These are phyloP conservation scores for Cryptus viduatorius DNA, from an alignment of 2,888 invertebrate genomes.

Conservation along the genomic window DNA sequence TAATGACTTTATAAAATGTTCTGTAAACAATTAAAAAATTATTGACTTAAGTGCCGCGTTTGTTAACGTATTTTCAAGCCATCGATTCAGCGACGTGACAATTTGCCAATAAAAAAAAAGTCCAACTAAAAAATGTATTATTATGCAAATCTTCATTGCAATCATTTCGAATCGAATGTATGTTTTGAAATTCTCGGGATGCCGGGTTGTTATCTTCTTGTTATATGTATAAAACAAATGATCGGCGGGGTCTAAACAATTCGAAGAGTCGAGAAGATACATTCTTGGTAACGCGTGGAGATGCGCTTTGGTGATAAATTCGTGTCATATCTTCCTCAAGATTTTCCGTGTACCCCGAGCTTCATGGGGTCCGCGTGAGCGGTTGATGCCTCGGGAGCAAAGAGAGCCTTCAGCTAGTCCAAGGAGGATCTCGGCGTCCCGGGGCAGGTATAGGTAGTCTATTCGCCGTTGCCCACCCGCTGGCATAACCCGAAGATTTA, in stretches of 20 bases:
- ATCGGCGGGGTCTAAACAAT: not conserved
- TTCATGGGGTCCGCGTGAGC: conserved; percentile 26
- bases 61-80: too few species aligned
- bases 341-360: conserved; percentile 46
- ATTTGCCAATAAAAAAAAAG: too few species aligned
- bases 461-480: conserved; percentile 69
- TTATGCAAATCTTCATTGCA: too few species aligned
- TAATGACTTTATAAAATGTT: too few species aligned
- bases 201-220: not conserved
- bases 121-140: too few species aligned
- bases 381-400: conserved; percentile 30
- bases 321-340: conserved; percentile 65
- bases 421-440: conserved; percentile 26
- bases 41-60: too few species aligned
- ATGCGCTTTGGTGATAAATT: conserved; percentile 61
- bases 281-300: not conserved
- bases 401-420: not conserved
- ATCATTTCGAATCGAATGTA: too few species aligned
- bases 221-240: not conserved
- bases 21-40: too few species aligned
- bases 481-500: conserved; percentile 71
- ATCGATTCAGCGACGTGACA: too few species aligned
- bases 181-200: not conserved
- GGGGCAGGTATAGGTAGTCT: conserved; percentile 47
- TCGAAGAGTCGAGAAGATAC: not conserved